Conservation (phyloP, 1,140 invertebrate species). For the Cotesia vestalis region DNA sequence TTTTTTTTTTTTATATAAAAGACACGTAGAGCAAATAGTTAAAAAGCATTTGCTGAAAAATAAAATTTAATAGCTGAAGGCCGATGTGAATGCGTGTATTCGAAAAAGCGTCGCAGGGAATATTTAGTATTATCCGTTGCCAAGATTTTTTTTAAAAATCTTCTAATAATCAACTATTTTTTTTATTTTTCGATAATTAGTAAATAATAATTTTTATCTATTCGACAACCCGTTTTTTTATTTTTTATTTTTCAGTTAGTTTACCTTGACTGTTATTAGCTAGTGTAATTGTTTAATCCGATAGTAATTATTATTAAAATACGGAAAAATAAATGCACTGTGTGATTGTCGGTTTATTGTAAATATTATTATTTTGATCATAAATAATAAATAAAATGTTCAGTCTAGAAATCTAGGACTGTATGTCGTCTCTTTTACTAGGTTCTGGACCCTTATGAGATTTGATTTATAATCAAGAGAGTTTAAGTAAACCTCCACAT, state of each 20-base stretch:
- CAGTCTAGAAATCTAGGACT: too few relatives aligned
- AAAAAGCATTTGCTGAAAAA: constrained; percentile 2
- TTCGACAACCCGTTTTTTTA: neutral
- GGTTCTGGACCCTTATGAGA: too few relatives aligned
- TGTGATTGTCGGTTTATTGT: constrained; percentile 28
- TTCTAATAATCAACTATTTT: too few relatives aligned
- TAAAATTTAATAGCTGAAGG: constrained; percentile 11
- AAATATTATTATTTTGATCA: neutral
- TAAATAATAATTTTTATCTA: constrained; percentile 7
- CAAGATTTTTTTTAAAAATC: constrained; percentile 15
- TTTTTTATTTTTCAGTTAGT: too few relatives aligned
- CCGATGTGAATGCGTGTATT: constrained; percentile 28
- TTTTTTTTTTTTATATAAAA: neutral
- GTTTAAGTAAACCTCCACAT: too few relatives aligned
- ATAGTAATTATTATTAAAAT: constrained; percentile 1
- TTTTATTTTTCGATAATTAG: neutral
- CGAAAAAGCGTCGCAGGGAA: neutral
- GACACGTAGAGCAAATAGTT: neutral
- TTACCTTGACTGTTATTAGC: too few relatives aligned
- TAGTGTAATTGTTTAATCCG: neutral
- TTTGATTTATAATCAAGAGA: neutral
- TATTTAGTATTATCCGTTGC: constrained; percentile 22
- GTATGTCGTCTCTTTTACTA: neutral
- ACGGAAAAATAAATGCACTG: constrained; percentile 22
- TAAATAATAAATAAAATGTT: neutral